Evolutionary conservation across 35 echinoderm and acorn worm genomes (phyloP).

Genomic region (Ophioderma brevispina): DNA sequence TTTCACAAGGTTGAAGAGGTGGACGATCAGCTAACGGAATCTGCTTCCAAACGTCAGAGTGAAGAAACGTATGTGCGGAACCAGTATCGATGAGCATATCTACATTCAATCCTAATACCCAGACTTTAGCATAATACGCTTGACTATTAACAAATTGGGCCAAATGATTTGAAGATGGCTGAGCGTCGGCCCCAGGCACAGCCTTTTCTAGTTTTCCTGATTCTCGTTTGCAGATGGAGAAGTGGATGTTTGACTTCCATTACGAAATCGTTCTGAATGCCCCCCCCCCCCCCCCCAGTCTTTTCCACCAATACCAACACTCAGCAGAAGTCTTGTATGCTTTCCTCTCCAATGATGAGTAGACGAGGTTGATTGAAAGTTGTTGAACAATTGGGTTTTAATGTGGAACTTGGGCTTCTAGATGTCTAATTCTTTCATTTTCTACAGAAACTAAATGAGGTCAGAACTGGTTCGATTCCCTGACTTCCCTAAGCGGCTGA

Average conservation of each 20-base stretch:
- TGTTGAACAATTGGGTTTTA: neutral
- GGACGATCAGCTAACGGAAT: neutral
- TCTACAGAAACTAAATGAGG: neutral
- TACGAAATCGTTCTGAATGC: neutral
- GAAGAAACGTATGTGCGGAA: neutral
- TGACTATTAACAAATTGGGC: neutral
- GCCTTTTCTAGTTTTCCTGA: conserved; percentile 5
- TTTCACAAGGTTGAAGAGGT: neutral
- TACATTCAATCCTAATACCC: neutral
- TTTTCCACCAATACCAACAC: neutral
- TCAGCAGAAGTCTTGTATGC: neutral
- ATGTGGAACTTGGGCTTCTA: neutral
- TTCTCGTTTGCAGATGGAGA: neutral
- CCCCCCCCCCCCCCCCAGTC: neutral
- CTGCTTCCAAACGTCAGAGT: neutral
- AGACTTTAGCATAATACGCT: neutral
- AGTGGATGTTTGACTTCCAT: neutral
- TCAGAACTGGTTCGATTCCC: neutral
- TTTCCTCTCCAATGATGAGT: neutral
- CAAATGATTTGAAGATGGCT: neutral
- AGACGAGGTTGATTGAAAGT: neutral
- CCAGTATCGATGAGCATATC: neutral
- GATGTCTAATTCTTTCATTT: neutral
- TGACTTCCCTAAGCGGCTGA: no score
- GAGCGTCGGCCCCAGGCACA: neutral